Base-by-base conservation (phyloP, 2,797 vertebrate species). In the Myripristis murdjan region DNA sequence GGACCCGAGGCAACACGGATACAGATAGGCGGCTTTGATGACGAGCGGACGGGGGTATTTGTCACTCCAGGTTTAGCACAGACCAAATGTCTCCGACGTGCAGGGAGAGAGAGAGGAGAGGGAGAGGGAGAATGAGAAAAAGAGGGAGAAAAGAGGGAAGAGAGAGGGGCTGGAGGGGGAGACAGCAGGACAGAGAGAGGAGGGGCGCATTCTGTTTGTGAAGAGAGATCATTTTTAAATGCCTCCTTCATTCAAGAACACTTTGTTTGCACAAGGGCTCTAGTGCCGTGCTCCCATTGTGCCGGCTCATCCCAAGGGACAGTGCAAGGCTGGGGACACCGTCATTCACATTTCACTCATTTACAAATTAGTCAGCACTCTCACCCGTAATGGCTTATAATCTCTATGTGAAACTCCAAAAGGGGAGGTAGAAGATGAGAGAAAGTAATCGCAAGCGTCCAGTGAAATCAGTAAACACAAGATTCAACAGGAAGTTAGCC, bases 181-280 rank as follows among this genome's bases (percentile, higher is more conserved):
- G 60, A 41, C 22, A 22, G 47, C 56, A 54, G 60, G 69, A 82
- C 68, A 78, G 73, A 64, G 82, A 77, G 82, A 76, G 75, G 68
- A 85, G 77, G 86, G 81, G 72, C 52, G 46, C 62, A 75, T 87
- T 85, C 75, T 90, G 84, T 88, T 88, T 83, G 83, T 81, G 84
- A 80, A 90, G 87, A 85, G 79, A 49, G 72, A 91, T 90, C 85
- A 87, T 85, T 91, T 91, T 87, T 86, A 87, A 91, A 92, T 74
- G 80, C 80, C 89, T 85, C 78, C 88, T 91, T 93, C 87, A 89
- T 89, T 89, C 22, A 37, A 91, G 87, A 85, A 90, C 80, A 78
- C 88, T 90, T 86, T 93, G 90, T 94, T 94, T 93, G 89, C 86
- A 74, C 75, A 89, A 85, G 78, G 64, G 91, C 90, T 93, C 83